A percentile compares a stretch with the other conserved stretches of the same genome.
Conservation (phyloP, 1,140 invertebrate species). For the Drosophila eugracilis region DNA sequence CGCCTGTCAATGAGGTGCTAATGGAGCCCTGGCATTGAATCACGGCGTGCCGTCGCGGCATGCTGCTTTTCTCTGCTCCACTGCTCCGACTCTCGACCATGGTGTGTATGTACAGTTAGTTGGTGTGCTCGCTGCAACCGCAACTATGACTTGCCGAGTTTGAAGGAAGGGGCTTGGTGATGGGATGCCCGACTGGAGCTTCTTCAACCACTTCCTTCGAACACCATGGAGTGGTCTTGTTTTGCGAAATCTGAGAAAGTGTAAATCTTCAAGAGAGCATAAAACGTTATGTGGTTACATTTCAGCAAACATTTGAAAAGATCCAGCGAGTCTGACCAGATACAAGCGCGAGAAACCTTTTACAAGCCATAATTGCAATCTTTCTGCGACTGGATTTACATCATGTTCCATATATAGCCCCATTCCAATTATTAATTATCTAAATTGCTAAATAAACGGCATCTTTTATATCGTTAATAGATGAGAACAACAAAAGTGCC, state of each 20-base stretch:
- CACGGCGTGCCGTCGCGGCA: conserved; percentile 39
- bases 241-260: conserved; percentile 36
- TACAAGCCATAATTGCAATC: conserved; percentile 9
- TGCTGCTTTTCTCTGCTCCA: conserved; percentile 34
- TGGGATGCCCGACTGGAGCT: conserved; percentile 3
- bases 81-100: conserved; percentile 23
- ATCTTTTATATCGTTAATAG: conserved; percentile 20
- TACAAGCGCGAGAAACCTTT: conserved; percentile 17
- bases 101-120: conserved; percentile 69
- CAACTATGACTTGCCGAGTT: conserved; percentile 42
- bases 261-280: background rate
- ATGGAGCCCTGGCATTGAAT: conserved; percentile 53
- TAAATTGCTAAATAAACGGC: conserved; percentile 58
- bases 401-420: conserved; percentile 16
- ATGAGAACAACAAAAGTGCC: conserved; percentile 24
- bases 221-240: conserved; percentile 13
- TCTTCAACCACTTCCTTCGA: conserved; percentile 34
- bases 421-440: conserved; percentile 61
- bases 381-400: conserved; percentile 1
- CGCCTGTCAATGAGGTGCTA: conserved; percentile 75
- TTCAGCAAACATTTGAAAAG: background rate
- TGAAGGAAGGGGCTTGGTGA: conserved; percentile 13
- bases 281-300: conserved; percentile 10
- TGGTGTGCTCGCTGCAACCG: conserved; percentile 31
- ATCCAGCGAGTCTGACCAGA: background rate